Percentiles rank a stretch among this genome's conserved stretches.
These are phyloP conservation scores for Mugil cephalus DNA, from an alignment of 2,113 vertebrate genomes.

Conservation along the genomic window DNA sequence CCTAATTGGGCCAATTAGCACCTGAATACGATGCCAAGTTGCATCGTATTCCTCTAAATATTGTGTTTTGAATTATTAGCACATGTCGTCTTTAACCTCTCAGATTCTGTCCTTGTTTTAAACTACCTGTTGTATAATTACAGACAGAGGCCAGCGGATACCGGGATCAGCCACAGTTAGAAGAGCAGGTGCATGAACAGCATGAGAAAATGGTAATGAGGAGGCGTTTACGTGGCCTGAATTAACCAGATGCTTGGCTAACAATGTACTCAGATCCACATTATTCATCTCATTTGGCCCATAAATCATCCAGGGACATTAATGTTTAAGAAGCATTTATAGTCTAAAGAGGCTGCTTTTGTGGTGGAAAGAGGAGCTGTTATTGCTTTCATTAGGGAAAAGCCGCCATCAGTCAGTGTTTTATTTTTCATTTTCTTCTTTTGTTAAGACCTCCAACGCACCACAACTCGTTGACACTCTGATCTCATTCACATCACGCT, in stretches of 20 bases:
- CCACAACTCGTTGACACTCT: not conserved
- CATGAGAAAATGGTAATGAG: constrained; percentile 40
- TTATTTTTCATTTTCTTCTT: not conserved
- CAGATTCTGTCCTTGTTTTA: constrained; percentile 1
- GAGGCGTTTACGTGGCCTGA: constrained; percentile 46
- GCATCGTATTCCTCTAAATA: not conserved
- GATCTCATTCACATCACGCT: not conserved
- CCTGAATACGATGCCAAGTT: constrained; percentile 8
- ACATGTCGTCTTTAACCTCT: not conserved
- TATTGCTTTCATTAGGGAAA: constrained; percentile 44
- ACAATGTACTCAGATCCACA: constrained; percentile 16
- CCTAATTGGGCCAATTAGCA: constrained; percentile 20
- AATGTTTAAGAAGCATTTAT: constrained; percentile 28
- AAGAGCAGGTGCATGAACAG: constrained; percentile 56
- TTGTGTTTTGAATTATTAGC: not conserved
- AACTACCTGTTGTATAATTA: constrained; percentile 16
- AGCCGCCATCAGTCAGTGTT: not conserved
- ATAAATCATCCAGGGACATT: constrained; percentile 43
- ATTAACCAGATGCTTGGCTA: constrained; percentile 43
- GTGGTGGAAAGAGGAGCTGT: constrained; percentile 15
- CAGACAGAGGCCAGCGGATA: constrained; percentile 15
- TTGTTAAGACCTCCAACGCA: not conserved
- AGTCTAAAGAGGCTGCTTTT: constrained; percentile 26
- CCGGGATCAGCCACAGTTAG: constrained; percentile 1
- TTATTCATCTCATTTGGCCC: constrained; percentile 55